Evolutionary conservation across 2,888 invertebrate genomes (phyloP).

Genomic region (Crepidodera aurea): DNA sequence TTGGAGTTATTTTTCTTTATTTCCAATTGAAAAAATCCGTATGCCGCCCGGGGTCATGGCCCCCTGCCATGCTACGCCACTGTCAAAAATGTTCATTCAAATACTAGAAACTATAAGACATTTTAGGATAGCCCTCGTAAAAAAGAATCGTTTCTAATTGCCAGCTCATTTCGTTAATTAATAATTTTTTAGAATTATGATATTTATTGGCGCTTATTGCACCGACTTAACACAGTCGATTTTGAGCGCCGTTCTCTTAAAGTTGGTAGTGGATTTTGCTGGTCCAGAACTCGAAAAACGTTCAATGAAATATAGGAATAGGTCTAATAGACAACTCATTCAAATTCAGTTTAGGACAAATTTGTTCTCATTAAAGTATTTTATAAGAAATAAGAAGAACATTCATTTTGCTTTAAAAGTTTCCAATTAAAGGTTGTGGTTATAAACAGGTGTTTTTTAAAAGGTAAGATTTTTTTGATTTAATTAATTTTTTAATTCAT

Average conservation of each 20-base stretch:
- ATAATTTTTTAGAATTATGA: conserved; percentile 7
- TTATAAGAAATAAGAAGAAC: neutral
- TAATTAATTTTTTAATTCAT: neutral
- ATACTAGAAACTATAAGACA: no score
- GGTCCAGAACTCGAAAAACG: no score
- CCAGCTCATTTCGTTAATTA: neutral
- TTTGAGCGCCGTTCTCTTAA: conserved; percentile 12
- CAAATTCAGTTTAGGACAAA: conserved; percentile 64
- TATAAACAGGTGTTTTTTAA: neutral
- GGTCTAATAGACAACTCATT: conserved; percentile 61
- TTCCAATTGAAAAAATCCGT: no score
- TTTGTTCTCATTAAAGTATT: conserved; percentile 18
- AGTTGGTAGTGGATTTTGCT: no score
- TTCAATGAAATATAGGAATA: conserved; percentile 55
- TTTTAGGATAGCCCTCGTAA: no score
- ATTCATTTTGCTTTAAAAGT: conserved; percentile 6
- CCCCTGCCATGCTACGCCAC: no score
- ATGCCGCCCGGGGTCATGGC: no score
- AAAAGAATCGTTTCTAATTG: neutral
- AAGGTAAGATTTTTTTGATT: neutral
- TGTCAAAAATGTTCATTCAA: no score
- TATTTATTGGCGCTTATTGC: conserved; percentile 17
- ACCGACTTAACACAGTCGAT: neutral
- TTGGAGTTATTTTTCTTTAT: no score
- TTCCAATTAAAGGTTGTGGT: neutral